Percentiles rank a stretch among this genome's conserved stretches.
Conservation (phyloP, 1,140 invertebrate species). For the Phenacoccus solenopsis region DNA sequence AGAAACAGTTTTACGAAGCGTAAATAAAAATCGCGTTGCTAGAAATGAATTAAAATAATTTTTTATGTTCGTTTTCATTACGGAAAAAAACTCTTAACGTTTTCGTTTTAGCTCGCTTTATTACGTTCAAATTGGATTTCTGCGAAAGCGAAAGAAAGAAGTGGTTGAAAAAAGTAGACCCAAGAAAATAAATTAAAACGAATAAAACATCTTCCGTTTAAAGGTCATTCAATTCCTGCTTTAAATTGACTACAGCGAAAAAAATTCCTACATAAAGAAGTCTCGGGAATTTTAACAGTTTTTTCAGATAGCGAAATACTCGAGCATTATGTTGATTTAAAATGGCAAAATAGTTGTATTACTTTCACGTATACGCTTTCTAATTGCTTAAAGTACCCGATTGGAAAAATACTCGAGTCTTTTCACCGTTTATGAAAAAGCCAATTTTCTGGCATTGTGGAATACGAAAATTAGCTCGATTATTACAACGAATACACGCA, state of each 20-base stretch:
- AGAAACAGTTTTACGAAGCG: slow-evolving; percentile 1
- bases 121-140: not conserved
- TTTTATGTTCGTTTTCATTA: slow-evolving; percentile 3
- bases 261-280: no score
- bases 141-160: not conserved
- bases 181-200: slow-evolving; percentile 3
- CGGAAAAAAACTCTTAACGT: not conserved
- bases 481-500: no score
- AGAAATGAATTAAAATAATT: slow-evolving; percentile 4
- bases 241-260: not conserved
- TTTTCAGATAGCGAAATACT: no score
- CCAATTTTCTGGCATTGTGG: no score
- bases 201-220: not conserved
- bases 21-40: not conserved
- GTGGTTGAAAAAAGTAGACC: not conserved
- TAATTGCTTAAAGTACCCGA: no score
- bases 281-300: not conserved
- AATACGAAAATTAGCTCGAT: no score
- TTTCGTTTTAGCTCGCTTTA: no score
- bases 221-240: not conserved
- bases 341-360: no score
- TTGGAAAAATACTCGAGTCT: no score
- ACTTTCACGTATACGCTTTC: no score
- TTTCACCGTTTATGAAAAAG: no score
- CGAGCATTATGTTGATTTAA: no score